Base-by-base conservation (phyloP, 1,140 invertebrate species). In the Lycorma delicatula region DNA sequence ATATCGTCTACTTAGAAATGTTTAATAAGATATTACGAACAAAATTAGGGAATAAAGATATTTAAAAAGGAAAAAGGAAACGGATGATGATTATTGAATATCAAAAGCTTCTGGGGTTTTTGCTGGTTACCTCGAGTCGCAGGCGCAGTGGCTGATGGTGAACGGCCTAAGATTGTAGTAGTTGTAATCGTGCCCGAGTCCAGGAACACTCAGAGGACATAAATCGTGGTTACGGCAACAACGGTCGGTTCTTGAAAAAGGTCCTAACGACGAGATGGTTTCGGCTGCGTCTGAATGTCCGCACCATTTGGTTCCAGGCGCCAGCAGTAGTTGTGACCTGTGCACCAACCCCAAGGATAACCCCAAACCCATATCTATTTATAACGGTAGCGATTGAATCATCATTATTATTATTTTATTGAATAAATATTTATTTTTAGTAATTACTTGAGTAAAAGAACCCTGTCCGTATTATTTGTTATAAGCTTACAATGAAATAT, bases 61-160 rank as follows among this genome's bases (percentile, higher is more conserved):
- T n/a, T n/a, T n/a, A n/a, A n/a, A n/a, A n/a, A n/a, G n/a, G n/a
- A n/a, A n/a, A n/a, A n/a, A n/a, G n/a, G n/a, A n/a, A n/a, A n/a
- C n/a, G n/a, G n/a, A n/a, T n/a, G n/a, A n/a, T n/a, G n/a, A n/a
- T n/a, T n/a, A n/a, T n/a, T n/a, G n/a, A n/a, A n/a, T n/a, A n/a
- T n/a, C 31, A 34, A 34, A 34, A 9, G 31, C 9, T 34, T 34
- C n/a, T 9, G 9, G 31, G 41, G 9, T 18, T 16, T 16, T 1
- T 9, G 2, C 11, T 18, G 31, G 75, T 75, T 77, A 91, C 88
- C 84, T 89, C 71, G 80, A 79, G 75, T 94, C 91, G 71, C 91
- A 93, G 50, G 75, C 76, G 72, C 91, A 94, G 68, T 91, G 86
- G 55, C 86, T 89, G n/a, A 93, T 72, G 6, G 89, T 92, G 73